Conservation (phyloP, 1,140 invertebrate genomes). For the Mactra quadrangularis region DNA sequence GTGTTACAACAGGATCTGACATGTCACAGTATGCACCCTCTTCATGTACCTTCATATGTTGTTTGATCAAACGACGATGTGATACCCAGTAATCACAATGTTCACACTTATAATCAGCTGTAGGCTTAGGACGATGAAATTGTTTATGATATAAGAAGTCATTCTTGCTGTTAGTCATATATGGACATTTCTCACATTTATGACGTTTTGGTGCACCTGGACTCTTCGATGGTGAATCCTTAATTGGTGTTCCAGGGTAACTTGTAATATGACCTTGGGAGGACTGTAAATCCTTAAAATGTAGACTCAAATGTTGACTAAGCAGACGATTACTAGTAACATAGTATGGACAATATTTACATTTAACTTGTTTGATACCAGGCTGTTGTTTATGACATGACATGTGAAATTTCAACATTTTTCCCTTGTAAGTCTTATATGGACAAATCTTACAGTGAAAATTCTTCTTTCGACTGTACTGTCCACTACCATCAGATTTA, state of each 20-base stretch:
- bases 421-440: slow-evolving; percentile 88
- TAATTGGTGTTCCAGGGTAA: slow-evolving; percentile 53
- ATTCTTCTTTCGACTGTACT: slow-evolving; percentile 57
- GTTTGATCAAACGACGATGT: slow-evolving; percentile 90
- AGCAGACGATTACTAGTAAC: slow-evolving; percentile 85
- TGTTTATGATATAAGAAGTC: slow-evolving; percentile 94
- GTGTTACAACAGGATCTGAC: slow-evolving; percentile 64
- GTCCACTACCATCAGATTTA: background rate
- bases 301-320: slow-evolving; percentile 82
- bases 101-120: slow-evolving; percentile 90
- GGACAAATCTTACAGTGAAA: slow-evolving; percentile 90
- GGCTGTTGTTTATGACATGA: slow-evolving; percentile 89
- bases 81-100: slow-evolving; percentile 93
- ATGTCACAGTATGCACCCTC: slow-evolving; percentile 36
- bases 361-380: slow-evolving; percentile 89
- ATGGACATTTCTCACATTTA: slow-evolving; percentile 82
- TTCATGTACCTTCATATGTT: slow-evolving; percentile 91
- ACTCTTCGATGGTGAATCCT: slow-evolving; percentile 59
- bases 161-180: slow-evolving; percentile 88
- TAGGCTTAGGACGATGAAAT: slow-evolving; percentile 89
- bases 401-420: slow-evolving; percentile 88
- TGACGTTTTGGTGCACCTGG: slow-evolving; percentile 67
- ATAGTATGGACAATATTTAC: slow-evolving; percentile 91
- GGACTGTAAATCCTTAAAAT: slow-evolving; percentile 69
- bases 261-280: background rate